A percentile compares a stretch with the other conserved stretches of the same genome.
phyloP scores from a whole-genome alignment of 2,888 invertebrate species.

The Heliconius erato region DNA sequence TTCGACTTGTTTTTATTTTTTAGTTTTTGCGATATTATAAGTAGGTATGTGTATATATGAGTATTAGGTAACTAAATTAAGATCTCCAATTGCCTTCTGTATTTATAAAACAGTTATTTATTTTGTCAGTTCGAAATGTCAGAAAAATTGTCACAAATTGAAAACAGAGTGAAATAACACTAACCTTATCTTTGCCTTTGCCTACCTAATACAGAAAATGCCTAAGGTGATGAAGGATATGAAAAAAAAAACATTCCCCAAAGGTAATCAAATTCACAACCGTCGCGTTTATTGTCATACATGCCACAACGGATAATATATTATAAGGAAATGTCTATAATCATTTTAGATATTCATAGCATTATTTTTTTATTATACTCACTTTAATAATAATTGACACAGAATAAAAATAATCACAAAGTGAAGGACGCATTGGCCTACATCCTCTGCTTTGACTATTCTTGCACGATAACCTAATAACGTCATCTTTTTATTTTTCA shows the following conservation, averaged over 20 bases:
- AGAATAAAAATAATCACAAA: constrained; percentile 20
- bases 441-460: constrained; percentile 16
- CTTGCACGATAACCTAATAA: constrained; percentile 23
- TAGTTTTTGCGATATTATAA: not conserved
- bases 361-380: not conserved
- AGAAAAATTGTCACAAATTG: not conserved
- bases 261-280: too few relatives aligned
- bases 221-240: too few relatives aligned
- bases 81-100: not conserved
- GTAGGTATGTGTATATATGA: too few relatives aligned
- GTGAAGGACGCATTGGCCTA: constrained; percentile 25
- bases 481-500: constrained; percentile 18
- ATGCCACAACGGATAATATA: not conserved
- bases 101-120: not conserved
- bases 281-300: not conserved
- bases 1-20: not conserved
- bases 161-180: not conserved
- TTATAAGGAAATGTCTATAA: not conserved
- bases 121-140: too few relatives aligned
- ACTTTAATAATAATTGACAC: not conserved
- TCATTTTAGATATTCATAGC: not conserved
- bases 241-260: too few relatives aligned
- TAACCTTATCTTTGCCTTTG: too few relatives aligned
- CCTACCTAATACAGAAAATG: too few relatives aligned
- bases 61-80: too few relatives aligned